Base-by-base conservation (phyloP, 2,888 invertebrate species). In the Diadromus collaris region DNA sequence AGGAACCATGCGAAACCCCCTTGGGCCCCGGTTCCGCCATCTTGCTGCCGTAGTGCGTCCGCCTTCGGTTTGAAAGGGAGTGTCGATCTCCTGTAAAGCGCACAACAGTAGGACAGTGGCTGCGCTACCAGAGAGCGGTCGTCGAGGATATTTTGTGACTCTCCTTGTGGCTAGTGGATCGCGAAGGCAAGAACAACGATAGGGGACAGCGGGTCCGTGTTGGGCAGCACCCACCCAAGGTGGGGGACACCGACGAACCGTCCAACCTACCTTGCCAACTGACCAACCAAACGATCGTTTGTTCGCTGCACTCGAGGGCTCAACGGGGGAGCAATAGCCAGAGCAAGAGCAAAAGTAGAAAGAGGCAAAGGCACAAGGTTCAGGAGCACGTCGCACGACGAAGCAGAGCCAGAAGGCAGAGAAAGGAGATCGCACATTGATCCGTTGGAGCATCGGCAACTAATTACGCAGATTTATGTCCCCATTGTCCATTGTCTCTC, bases 391-490 rank as follows among this genome's bases (percentile, higher is more conserved):
- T 76, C 27, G 79, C 60, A 70, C 79, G 79, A 79, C 73, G 73
- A 78, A 67, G 64, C 58, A 61, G 78, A 72, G 76, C 74, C 78
- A 77, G 83, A 81, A 79, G 84, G 82, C 73, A 80, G 83, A 84
- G 82, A 84, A 90, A 90, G 87, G 88, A 90, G 90, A 90, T 90
- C 90, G 90, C 90, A 88, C 90, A 89, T 90, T 88, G 90, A 90
- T 90, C 90, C 90, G 88, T 88, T 86, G 86, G 91, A 89, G 92
- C 92, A 92, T 92, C 93, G 92, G 94, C 94, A 95, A 95, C 96
- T 96, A 96, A 96, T 96, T 96, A 96, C 96, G 95, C 95, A 96
- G 96, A 96, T 96, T 96, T 96, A 96, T 96, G 95, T 95, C 92
- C 93, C 96, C 95, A 96, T 96, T 96, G 96, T 96, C 94, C 95